Evolutionary conservation across 2,888 invertebrate genomes (phyloP), one percentile per base, ranked within the genome.

Genomic region (Tipula vernalis): DNA sequence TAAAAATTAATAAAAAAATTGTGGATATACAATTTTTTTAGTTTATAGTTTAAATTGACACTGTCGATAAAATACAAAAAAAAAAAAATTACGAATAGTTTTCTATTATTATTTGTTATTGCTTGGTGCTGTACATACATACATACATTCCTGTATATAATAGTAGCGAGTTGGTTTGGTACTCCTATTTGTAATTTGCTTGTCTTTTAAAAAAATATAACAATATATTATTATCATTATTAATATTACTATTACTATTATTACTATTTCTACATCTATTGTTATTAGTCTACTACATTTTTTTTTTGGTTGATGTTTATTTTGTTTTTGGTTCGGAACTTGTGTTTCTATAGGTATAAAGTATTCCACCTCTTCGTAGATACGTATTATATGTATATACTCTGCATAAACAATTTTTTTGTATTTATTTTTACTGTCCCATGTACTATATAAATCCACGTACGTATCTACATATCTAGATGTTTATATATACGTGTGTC

Each of bases 221-320:
- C 71, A 71, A 71, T 71, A 71, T 71, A 71, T 71, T 71, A 71
- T 71, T 71, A 71, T 71, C 71, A 71, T 71, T 71, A 71, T 51
- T 51, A n/a, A 51, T 51, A 51, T 51, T 51, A 51, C 51, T 51
- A 51, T 51, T 51, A 39, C 6, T 39, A 51, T 71, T 71, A 71
- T 71, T 71, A 28, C 71, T 71, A 71, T 18, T 71, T 71, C 28
- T 8, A 10, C 28, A 71, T 71, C 71, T 71, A 71, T 71, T 71
- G 71, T 71, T 71, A 71, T 71, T 71, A 28, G 10, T 71, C 28
- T 71, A 71, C 28, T 71, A 28, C 28, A 71, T 28, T 28, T 71
- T 13, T 71, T 28, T 71, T 15, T 71, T 71, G 71, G 71, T 71
- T 71, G 18, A 28, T 71, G 71, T 71, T 71, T 71, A 28, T 71